Evolutionary conservation across 2,888 invertebrate species (phyloP).

Genomic region (Leptinotarsa juncta): DNA sequence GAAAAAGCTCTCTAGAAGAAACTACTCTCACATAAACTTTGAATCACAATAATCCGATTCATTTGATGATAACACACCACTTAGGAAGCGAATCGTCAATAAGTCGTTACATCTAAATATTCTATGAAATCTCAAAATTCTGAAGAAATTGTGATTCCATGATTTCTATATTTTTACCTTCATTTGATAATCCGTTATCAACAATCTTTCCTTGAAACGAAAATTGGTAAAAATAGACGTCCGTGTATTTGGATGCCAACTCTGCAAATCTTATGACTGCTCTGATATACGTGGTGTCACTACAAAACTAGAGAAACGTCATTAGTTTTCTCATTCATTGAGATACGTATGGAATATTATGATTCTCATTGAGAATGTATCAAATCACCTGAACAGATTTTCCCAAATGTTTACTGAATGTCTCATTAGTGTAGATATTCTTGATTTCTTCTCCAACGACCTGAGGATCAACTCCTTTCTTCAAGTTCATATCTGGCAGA

Average conservation of each 20-base stretch:
- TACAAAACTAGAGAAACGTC: conserved; percentile 38
- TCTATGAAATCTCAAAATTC: too few species aligned
- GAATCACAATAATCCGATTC: too few species aligned
- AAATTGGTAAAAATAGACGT: conserved; percentile 45
- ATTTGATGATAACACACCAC: too few species aligned
- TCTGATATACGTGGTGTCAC: conserved; percentile 42
- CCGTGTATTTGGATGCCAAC: conserved; percentile 35
- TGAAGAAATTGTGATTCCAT: too few species aligned
- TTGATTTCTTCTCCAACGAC: conserved; percentile 40
- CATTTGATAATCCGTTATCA: conserved; percentile 28
- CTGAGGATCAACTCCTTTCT: conserved; percentile 20
- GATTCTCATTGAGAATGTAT: neutral
- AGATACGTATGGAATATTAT: too few species aligned
- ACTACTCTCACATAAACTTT: too few species aligned
- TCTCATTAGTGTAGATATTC: conserved; percentile 40
- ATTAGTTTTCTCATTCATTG: conserved; percentile 5
- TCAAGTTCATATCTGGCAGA: conserved; percentile 41
- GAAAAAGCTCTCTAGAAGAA: too few species aligned
- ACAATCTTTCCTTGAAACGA: conserved; percentile 39
- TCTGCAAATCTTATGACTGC: conserved; percentile 43
- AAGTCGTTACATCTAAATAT: too few species aligned
- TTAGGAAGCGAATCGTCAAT: too few species aligned
- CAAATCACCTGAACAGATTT: conserved; percentile 40
- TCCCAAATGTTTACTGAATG: conserved; percentile 37
- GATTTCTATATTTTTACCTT: conserved; percentile 21